Percentiles rank a stretch among this genome's conserved stretches.
Evolutionary conservation across 2,888 invertebrate species (phyloP).

Genomic region (Callyntrura guangdongensis): DNA sequence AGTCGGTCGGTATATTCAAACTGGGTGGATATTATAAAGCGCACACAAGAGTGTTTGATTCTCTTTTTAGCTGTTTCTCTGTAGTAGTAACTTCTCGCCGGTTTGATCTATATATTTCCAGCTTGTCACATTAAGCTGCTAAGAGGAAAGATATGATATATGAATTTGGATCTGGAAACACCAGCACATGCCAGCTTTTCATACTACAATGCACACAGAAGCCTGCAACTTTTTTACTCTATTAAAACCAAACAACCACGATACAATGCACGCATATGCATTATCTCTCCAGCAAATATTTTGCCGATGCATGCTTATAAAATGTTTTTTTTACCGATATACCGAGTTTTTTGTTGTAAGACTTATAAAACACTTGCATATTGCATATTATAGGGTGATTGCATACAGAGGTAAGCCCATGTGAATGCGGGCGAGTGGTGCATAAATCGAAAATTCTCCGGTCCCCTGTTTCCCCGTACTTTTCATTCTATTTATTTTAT

Average conservation of each 20-base stretch:
- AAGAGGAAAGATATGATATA: constrained; percentile 74
- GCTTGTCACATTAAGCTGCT: constrained; percentile 75
- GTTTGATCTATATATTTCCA: constrained; percentile 74
- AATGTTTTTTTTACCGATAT: background rate
- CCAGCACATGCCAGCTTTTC: background rate
- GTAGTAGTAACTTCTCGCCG: background rate
- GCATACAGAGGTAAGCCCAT: background rate
- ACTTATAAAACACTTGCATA: constrained; percentile 24
- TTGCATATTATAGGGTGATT: constrained; percentile 39
- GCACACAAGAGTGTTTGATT: constrained; percentile 37
- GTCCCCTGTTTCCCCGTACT: constrained; percentile 45
- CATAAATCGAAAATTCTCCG: constrained; percentile 64
- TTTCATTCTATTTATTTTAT: constrained; percentile 23
- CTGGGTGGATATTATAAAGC: background rate
- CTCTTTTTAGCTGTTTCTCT: constrained; percentile 29
- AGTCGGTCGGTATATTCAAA: too few relatives aligned
- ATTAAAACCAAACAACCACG: background rate
- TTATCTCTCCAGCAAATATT: constrained; percentile 3
- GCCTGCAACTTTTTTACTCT: constrained; percentile 46
- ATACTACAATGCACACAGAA: background rate
- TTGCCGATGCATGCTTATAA: background rate
- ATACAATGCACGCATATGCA: constrained; percentile 38
- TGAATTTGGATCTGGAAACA: constrained; percentile 34
- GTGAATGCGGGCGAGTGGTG: background rate
- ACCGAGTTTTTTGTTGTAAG: constrained; percentile 34